Evolutionary conservation across 2,797 vertebrate genomes (phyloP).

Genomic region (Pelodytes ibericus): DNA sequence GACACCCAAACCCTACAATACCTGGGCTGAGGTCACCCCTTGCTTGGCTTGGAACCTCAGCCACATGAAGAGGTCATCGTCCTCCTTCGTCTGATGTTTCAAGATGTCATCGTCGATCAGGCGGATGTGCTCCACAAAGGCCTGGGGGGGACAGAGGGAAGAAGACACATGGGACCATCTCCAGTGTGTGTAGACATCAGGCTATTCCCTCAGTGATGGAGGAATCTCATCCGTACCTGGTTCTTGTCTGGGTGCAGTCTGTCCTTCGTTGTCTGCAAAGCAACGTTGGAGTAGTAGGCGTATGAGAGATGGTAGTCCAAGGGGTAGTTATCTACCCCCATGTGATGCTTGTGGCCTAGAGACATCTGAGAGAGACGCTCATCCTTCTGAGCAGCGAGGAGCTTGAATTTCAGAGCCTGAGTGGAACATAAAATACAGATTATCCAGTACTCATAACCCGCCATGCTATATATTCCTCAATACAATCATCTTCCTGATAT

Average conservation of each 20-base stretch:
- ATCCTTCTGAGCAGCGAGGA: constrained; percentile 75
- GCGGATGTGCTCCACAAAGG: constrained; percentile 74
- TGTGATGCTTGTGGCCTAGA: constrained; percentile 75
- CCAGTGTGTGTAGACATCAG: too few species aligned
- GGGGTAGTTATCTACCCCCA: constrained; percentile 65
- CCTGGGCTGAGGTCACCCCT: constrained; percentile 78
- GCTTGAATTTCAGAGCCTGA: constrained; percentile 74
- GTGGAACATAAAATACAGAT: neutral
- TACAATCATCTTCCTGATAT: too few species aligned
- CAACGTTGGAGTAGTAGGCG: constrained; percentile 80
- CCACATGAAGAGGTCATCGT: constrained; percentile 81
- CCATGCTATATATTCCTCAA: neutral
- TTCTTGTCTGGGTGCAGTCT: constrained; percentile 64
- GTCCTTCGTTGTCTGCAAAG: constrained; percentile 72
- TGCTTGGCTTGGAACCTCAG: constrained; percentile 75
- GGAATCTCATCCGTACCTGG: too few species aligned
- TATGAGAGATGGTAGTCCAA: constrained; percentile 74
- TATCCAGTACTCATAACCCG: too few species aligned
- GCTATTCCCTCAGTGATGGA: too few species aligned
- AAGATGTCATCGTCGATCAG: constrained; percentile 73
- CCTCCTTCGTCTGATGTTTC: constrained; percentile 72
- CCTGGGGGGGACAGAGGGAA: too few species aligned
- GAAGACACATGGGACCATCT: too few species aligned
- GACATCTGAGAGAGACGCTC: constrained; percentile 74
- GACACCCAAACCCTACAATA: constrained; percentile 38